Base-by-base conservation (phyloP, 2,888 invertebrate genomes). In the Stratiomys singularior region DNA sequence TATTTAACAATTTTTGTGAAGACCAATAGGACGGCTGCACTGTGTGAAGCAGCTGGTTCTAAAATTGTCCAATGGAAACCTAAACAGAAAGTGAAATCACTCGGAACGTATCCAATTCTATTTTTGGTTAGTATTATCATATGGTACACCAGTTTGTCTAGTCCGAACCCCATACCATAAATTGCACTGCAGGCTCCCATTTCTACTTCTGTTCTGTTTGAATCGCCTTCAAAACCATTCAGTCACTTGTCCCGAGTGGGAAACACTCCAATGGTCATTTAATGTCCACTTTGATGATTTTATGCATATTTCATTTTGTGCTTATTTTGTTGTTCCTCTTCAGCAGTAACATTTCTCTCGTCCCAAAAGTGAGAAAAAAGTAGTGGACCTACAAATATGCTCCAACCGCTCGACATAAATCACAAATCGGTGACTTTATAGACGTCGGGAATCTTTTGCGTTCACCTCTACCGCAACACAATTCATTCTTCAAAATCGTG, bases 391-490 rank as follows among this genome's bases (percentile, higher is more conserved):
- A 58, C 28, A 74, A 72, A 74, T 37, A 37, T 74, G 18, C 27
- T 74, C 58, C 28, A 74, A 74, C 74, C 74, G 74, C 74, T 74
- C 58, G 74, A 56, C 27, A 74, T 74, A 74, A 74, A 74, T 74
- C 74, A 74, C 74, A 37, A 69, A 37, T 60, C 60, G 60, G 74
- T 74, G 74, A 74, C 60, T 74, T 74, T 74, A 74, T 74, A 58
- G 74, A 25, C 37, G 30, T 18, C 74, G 44, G 44, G 27, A 37
- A 37, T 74, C 30, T 60, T 58, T 60, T 58, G 27, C 23, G 37
- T 30, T 25, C 25, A 11, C 30, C 58, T 37, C 44, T 11, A 23
- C 74, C 60, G 74, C 74, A 37, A 58, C 52, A n/a, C n/a, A 28
- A 74, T 60, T 37, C 74, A 74, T 58, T 58, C 74, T 74, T 74